Evolutionary conservation across 2,797 vertebrate species (phyloP), one percentile per base, ranked within the genome.

Genomic region (Tragelaphus oryx): DNA sequence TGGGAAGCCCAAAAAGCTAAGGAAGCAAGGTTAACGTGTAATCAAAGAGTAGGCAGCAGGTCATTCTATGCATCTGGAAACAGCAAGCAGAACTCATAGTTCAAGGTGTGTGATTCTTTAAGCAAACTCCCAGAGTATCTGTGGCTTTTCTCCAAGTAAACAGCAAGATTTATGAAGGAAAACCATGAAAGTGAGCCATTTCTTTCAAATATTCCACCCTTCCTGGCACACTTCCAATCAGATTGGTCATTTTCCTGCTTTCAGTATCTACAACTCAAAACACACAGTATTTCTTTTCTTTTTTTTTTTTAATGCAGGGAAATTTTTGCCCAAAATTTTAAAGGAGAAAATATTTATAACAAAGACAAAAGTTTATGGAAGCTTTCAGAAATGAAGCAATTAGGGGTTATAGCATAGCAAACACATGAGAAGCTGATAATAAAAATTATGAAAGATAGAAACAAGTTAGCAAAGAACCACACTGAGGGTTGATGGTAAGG

Each of bases 201-300:
- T 97, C 92, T 95, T 97, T 96, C 80, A 95, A 94, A 95, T 94
- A 85, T 93, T 93, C 95, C 85, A 94, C 79, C 80, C 90, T 95
- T 94, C 95, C 59, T 97, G 97, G 94, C 76, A 93, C 44, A 68
- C 44, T 91, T 95, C 93, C 95, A 95, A 84, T 68, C 92, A 96
- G 93, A 98, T 75, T 52, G 91, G 87, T 78, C 52, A 57, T 88
- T 95, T 95, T 96, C 55, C 95, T 90, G 95, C 88, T 97, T 84
- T 3, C 0, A 4, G 14, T 12, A 41, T 92, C 95, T 95, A 89
- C 0, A 84, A 22, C 3, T 11, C 17, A 93, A 65, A 96, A 84
- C 62, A 94, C 16, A 88, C 16, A 87, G 44, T 24, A n/a, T n/a
- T 41, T 5, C n/a, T 28, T n/a, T 9, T 30, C 28, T 5, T 37